Base-by-base conservation (phyloP, 2,113 vertebrate species). In the Pycnonotus jocosus region DNA sequence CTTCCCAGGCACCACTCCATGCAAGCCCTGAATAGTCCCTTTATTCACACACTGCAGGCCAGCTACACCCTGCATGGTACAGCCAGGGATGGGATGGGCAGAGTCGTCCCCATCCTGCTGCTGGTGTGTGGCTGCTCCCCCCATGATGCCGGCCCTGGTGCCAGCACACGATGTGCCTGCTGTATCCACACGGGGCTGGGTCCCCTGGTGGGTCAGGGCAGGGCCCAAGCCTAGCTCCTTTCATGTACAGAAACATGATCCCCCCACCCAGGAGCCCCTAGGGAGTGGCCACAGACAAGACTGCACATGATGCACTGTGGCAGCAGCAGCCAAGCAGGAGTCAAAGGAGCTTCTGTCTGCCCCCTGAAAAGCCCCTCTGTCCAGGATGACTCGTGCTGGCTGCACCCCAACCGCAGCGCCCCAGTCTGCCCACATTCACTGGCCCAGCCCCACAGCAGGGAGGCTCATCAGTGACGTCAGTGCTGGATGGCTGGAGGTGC, bases 301-400 rank as follows among this genome's bases (percentile, higher is more conserved):
- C 71, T 44, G 85, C 82, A 77, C 81, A 78, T 1, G 6, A n/a
- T 72, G 62, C 9, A 3, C 45, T 25, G 71, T 2, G 3, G 60
- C 4, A 2, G 44, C 37, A 1, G 42, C 3, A 0, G 89, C 86
- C 87, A 84, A 93, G 50, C n/a, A 5, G 19, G 44, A 95, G 56
- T 91, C 87, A 95, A 96, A 96, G 74, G 76, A 90, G 85, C 81
- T 70, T 96, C 95, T 97, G 96, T 96, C 50, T n/a, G 51, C 23
- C 87, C 81, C 86, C 81, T 96, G 92, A 96, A 95, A 94, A 96
- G 92, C 79, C 79, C 71, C 93, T 96, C 91, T 96, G 94, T 95
- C 54, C 33, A n/a, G 57, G 62, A 88, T 53, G 73, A 66, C 77
- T 81, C 4, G 56, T 4, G 38, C 81, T 70, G 88, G 91, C 88